Conservation (phyloP, 2,888 invertebrate species). For the Oscheius onirici region DNA sequence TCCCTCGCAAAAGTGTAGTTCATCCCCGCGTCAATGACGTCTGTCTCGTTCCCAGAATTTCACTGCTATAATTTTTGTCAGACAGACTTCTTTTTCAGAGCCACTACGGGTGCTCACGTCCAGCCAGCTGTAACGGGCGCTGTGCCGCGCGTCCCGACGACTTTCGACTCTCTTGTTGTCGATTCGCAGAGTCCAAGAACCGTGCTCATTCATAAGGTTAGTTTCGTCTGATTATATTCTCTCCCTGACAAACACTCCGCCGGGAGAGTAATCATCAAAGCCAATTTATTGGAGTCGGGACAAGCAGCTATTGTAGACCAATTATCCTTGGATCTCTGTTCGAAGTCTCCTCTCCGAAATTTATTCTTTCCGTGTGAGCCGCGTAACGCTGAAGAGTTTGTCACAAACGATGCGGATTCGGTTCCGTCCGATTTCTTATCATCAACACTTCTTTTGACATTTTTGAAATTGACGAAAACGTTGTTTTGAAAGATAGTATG, state of each 20-base stretch:
- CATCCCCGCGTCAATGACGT: neutral
- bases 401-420: too few species aligned
- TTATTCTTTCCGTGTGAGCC: too few species aligned
- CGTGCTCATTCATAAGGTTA: conserved; percentile 24
- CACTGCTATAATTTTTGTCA: neutral
- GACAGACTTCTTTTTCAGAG: conserved; percentile 24
- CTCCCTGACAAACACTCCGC: conserved; percentile 49
- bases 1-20: too few species aligned
- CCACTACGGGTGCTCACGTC: conserved; percentile 32
- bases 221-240: neutral
- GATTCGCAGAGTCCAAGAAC: conserved; percentile 21
- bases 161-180: conserved; percentile 23
- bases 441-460: too few species aligned
- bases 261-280: conserved; percentile 40
- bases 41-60: neutral
- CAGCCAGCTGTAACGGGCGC: conserved; percentile 2
- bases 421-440: too few species aligned
- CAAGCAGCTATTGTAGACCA: too few species aligned
- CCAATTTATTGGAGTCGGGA: too few species aligned
- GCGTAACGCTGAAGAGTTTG: too few species aligned
- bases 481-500: too few species aligned
- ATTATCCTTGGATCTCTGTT: too few species aligned
- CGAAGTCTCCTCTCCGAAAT: too few species aligned
- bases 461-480: too few species aligned
- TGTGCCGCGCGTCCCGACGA: conserved; percentile 5